Base-by-base conservation (phyloP, 2,888 invertebrate genomes). In the Piscicola geometra region DNA sequence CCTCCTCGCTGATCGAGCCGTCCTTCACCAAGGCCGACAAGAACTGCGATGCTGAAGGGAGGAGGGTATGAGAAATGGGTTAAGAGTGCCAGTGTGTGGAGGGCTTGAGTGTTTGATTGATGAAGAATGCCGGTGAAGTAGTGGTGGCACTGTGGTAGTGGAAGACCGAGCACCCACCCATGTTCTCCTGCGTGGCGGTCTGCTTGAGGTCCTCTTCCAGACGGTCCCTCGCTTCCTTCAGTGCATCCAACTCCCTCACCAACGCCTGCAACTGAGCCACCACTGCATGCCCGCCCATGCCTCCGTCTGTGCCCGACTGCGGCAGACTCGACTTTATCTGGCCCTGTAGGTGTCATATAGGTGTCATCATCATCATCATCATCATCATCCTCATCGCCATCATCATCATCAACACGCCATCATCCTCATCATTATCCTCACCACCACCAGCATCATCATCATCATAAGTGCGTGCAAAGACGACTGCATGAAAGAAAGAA, bases 1-100 rank as follows among this genome's bases (percentile, higher is more conserved):
- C 89, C 0, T 91, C 90, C 83, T 93, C 93, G 84, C 91, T 91
- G 52, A 93, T 90, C 0, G 90, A 89, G 1, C 92, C 92, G 82
- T 92, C 91, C 81, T 90, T 89, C 3, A 90, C 89, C 77, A 94
- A 85, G 0, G 93, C 91, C 32, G 87, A 86, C 81, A 93, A 86
- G 85, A 95, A 94, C 81, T 89, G 89, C 33, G 89, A 88, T 83
- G 93, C 86, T 84, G 83, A 35, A 80, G 79, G 5, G 60, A 5
- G 3, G 12, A 21, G 21, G 5, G n/a, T 9, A 41, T 15, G 41
- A 41, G 41, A 15, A 41, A 9, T 41, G 41, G n/a, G 50, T 15
- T 9, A 47, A 47, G 50, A 15, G 9, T 47, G 9, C 12, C 21
- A 47, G 50, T 47, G 12, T 47, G 21, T 47, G 9, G 50, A 47